A percentile compares a stretch with the other conserved stretches of the same genome.
These are phyloP conservation scores for Drosophila sp. DNA, from an alignment of 1,140 invertebrate species.

Conservation along the genomic window DNA sequence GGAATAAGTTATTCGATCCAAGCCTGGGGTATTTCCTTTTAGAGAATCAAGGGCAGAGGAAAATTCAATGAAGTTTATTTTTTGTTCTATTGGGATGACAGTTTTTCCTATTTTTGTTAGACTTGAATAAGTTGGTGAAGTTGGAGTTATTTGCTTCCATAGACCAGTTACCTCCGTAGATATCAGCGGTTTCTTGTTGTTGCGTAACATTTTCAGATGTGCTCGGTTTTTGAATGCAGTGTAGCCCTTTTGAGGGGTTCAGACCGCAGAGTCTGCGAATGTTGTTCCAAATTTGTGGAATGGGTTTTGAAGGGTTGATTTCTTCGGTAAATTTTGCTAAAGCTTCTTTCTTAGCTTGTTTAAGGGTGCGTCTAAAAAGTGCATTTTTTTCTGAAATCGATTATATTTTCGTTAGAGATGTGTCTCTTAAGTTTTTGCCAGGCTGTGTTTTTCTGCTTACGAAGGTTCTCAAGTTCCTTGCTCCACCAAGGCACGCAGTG, in stretches of 20 bases:
- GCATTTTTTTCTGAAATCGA: neutral
- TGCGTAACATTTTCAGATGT: no score
- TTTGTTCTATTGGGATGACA: constrained; percentile 17
- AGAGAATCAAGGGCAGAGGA: constrained; percentile 7
- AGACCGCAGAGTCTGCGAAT: no score
- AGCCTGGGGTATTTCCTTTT: constrained; percentile 27
- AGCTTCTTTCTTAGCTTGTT: neutral
- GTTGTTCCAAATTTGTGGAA: no score
- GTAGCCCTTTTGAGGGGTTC: no score
- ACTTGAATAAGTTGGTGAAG: neutral
- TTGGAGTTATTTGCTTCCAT: constrained; percentile 1
- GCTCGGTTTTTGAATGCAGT: no score
- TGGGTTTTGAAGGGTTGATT: no score
- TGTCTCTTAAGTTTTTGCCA: neutral
- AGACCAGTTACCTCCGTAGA: neutral
- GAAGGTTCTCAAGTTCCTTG: neutral
- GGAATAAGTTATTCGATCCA: constrained; percentile 25
- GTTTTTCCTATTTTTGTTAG: neutral
- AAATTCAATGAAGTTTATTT: constrained; percentile 19
- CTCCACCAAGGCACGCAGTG: constrained; percentile 22
- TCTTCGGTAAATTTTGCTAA: neutral
- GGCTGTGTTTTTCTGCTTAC: constrained; percentile 20
- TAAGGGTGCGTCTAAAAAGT: constrained; percentile 4
- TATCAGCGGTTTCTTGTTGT: no score
- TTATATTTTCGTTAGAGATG: no score